Base-by-base conservation (phyloP, 2,888 invertebrate genomes). In the Serrognathus titanus region DNA sequence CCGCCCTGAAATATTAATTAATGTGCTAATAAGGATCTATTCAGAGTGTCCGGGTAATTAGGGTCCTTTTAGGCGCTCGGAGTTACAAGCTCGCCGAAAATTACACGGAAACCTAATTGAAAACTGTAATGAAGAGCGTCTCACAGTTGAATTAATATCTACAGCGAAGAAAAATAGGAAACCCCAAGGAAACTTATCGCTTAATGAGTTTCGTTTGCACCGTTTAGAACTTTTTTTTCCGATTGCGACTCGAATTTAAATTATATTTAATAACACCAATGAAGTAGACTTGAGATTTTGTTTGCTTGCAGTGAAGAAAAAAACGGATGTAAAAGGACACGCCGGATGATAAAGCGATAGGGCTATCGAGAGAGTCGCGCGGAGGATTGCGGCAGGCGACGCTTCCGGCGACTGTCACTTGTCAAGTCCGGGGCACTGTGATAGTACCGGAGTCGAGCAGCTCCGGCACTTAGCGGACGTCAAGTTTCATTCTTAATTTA, bases 331-430 rank as follows among this genome's bases (percentile, higher is more conserved):
- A 9, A 43, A 43, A 43, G n/a, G 16, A 11, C 13, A 16, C 13
- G 43, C 9, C 24, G 9, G 43, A 43, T 43, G 43, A 43, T 43
- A 43, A 43, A 43, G 20, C 43, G 11, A 16, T 16, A 9, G 43
- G 43, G 12, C 43, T 43, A 43, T 43, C 43, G 13, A 16, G 24
- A 31, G 24, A 31, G 16, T 43, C 43, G 3, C 43, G 43, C 16
- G 12, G 43, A 16, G 43, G 43, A 43, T 13, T 20, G 43, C 43
- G 20, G 43, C 43, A 43, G 20, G 43, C 43, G 11, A 16, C 9
- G 43, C 43, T 43, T 43, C 43, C 43, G 43, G 43, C 20, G 20
- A 43, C 43, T 43, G 43, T 43, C 43, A 16, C 43, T 43, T 43
- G 43, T 43, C 43, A 43, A 43, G 43, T 20, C 43, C 9, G 24